Evolutionary conservation across 2,888 invertebrate species (phyloP), one percentile per base, ranked within the genome.

Genomic region (Himalopsyche anomala): DNA sequence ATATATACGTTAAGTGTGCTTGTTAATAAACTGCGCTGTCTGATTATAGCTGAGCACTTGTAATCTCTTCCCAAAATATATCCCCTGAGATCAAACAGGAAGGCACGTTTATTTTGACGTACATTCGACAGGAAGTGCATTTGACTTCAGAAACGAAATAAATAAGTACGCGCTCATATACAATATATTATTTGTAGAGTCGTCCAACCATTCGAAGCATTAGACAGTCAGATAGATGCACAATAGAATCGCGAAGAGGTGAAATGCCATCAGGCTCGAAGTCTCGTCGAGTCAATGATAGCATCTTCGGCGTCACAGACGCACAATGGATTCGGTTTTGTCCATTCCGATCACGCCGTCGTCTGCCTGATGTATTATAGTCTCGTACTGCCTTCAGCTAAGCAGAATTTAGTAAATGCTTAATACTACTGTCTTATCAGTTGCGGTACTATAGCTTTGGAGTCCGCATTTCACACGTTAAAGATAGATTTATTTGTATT

Each of bases 221-320:
- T 69, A 69, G 69, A 69, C 74, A 74, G 38, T 36, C 74, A 36
- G 36, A 74, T 74, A 74, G 74, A 74, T 36, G 74, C 74, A 74
- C 74, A 74, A 74, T 36, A 74, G 28, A 74, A 74, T 74, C 38
- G 74, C 74, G 74, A 74, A 74, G 74, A 74, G 74, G 38, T 74
- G 38, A 74, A 74, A 74, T 74, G 36, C 74, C 74, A 74, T 74
- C 74, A 74, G 74, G 74, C 74, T 74, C 15, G 15, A 51, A 51
- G 51, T 2, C 15, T 51, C 51, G 51, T 12, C 36, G 15, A 74
- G 74, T 74, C 74, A 38, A 74, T 74, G 74, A 74, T 74, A 12
- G 74, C 28, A 74, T 74, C 74, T 74, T 74, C 74, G 36, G 15
- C 19, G 74, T 74, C 74, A 36, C 36, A 74, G 36, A 36, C 74